A percentile compares a stretch with the other conserved stretches of the same genome.
Conservation (phyloP, 23 tunicate genomes). For the Styela plicata region DNA sequence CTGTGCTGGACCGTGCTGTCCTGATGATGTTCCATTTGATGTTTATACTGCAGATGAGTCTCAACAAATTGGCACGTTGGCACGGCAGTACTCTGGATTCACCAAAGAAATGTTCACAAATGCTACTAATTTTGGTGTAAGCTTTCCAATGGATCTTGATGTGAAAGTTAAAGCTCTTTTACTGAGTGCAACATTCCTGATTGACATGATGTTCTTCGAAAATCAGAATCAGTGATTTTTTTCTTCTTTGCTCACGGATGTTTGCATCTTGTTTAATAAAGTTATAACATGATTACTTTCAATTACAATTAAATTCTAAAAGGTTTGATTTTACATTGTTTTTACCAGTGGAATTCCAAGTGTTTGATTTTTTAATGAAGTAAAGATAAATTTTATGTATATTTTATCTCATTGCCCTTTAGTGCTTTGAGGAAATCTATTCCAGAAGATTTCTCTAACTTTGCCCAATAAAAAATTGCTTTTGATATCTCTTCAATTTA, state of each 20-base stretch:
- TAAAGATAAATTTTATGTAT: no score
- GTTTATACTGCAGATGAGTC: conserved; percentile 31
- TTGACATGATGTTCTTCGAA: conserved; percentile 92
- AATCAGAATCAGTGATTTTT: conserved; percentile 12
- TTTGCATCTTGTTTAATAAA: no score
- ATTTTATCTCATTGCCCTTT: no score
- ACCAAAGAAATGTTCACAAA: conserved; percentile 75
- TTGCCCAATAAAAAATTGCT: no score
- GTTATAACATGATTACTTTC: no score
- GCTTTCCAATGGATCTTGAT: conserved; percentile 77
- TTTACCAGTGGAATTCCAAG: neutral
- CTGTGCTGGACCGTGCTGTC: conserved; percentile 88
- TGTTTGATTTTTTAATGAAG: no score
- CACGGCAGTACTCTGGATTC: conserved; percentile 70
- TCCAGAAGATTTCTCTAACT: no score
- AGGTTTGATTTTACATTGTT: neutral
- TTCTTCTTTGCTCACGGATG: no score
- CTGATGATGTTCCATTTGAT: conserved; percentile 86
- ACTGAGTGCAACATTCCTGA: conserved; percentile 82
- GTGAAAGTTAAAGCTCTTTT: conserved; percentile 73
- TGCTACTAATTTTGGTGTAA: conserved; percentile 68
- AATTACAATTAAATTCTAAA: no score
- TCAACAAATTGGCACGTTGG: conserved; percentile 51
- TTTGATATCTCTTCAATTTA: no score
- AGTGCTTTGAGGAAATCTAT: no score